phyloP scores from a whole-genome alignment of 2,797 vertebrate species.

The Huso huso region DNA sequence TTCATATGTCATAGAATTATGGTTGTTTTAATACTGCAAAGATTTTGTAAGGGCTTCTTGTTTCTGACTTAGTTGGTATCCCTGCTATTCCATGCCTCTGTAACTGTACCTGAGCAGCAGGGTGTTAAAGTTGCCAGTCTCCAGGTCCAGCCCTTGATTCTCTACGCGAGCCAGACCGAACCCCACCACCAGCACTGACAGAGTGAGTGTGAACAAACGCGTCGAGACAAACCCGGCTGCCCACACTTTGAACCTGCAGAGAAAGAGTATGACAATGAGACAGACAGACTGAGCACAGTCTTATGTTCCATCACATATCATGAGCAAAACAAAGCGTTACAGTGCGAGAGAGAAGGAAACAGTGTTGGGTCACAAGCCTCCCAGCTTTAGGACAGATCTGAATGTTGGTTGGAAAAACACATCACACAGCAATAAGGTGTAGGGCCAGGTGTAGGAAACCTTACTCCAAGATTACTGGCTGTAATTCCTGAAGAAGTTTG shows the following conservation, averaged over 20 bases:
- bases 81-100: conserved; percentile 13
- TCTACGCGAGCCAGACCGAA: conserved; percentile 84
- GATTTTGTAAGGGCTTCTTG: too few species aligned
- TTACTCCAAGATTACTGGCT: too few species aligned
- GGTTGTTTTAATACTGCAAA: too few species aligned
- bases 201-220: conserved; percentile 83
- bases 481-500: too few species aligned
- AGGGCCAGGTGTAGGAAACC: too few species aligned
- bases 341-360: too few species aligned
- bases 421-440: too few species aligned
- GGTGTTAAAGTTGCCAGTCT: conserved; percentile 86
- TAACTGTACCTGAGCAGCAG: conserved; percentile 72
- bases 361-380: too few species aligned
- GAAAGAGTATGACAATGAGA: not conserved
- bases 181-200: conserved; percentile 84
- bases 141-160: conserved; percentile 75
- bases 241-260: conserved; percentile 82
- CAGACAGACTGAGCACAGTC: not conserved
- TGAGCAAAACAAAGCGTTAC: not conserved
- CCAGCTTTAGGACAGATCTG: too few species aligned
- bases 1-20: too few species aligned
- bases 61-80: not conserved
- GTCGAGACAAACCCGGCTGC: conserved; percentile 82
- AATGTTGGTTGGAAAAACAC: too few species aligned
- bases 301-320: not conserved